Conservation (phyloP, 2,113 vertebrate genomes). For the Psilopsiagon aymara region DNA sequence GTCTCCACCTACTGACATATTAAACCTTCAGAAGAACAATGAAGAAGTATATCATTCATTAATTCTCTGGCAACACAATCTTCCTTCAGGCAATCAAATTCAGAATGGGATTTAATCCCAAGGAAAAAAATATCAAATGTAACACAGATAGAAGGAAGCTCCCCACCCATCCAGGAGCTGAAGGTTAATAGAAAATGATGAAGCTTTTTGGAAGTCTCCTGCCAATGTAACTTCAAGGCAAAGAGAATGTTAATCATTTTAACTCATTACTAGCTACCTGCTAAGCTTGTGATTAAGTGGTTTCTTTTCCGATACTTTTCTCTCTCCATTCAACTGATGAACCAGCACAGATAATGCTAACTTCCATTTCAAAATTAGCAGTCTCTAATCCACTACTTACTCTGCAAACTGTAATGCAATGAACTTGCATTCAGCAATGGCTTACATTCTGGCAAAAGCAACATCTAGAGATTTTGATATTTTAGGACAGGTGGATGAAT, state of each 20-base stretch:
- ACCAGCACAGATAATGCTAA: background rate
- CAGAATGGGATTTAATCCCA: background rate
- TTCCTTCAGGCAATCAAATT: background rate
- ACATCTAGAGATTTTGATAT: background rate
- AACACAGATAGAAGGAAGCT: background rate
- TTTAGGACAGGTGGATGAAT: background rate
- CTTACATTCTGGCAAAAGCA: background rate
- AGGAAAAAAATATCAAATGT: background rate
- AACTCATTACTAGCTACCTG: slow-evolving; percentile 10
- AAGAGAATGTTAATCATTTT: slow-evolving; percentile 22
- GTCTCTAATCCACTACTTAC: background rate
- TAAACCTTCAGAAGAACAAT: background rate
- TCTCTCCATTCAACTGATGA: background rate
- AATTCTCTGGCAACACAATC: background rate
- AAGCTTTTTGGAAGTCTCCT: background rate
- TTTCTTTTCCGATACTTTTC: background rate
- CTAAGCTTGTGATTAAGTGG: slow-evolving; percentile 20
- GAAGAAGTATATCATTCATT: background rate
- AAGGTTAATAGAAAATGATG: background rate
- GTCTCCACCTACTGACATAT: background rate
- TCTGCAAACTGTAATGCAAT: background rate
- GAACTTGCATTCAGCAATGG: background rate
- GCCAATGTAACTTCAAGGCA: background rate
- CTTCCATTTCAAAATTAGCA: background rate
- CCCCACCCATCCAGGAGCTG: background rate